Evolutionary conservation across 2,888 invertebrate genomes (phyloP), one percentile per base, ranked within the genome.

Genomic region (Pristionchus entomophagus): DNA sequence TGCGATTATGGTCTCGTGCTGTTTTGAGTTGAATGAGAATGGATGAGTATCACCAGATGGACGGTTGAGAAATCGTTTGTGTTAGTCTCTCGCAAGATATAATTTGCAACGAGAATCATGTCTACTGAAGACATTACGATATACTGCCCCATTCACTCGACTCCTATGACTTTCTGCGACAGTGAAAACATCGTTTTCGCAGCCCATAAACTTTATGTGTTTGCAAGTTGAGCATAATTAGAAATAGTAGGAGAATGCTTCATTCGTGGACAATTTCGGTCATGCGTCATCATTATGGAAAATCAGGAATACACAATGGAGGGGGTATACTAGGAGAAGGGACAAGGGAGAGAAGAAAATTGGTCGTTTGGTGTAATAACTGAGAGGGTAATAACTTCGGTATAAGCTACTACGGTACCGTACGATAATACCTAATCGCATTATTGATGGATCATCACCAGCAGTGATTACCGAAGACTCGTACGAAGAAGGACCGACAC

Each of bases 331-430:
- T 69, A 35, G 69, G 69, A 10, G 41, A n/a, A 38, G 38, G 38
- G 8, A 38, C 38, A n/a, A n/a, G n/a, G n/a, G n/a, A n/a, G 69
- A 69, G 69, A 69, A 38, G 38, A 5, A 17, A 69, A 38, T 69
- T 69, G 69, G 69, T 69, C 69, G 2, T 22, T 17, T 3, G 69
- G 69, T 38, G 38, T 38, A 35, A 35, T 69, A 38, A 38, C 8
- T 19, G 41, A 22, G n/a, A 38, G 38, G 19, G 69, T 35, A n/a
- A 38, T 38, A 69, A 38, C n/a, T 41, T 35, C 19, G 32, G 38
- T 69, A 69, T 69, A 69, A 69, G 17, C 38, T 69, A 69, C 69
- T 69, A 69, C 69, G 69, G 41, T 69, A 38, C 19, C 6, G 32
- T 69, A 69, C 69, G n/a, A 69, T 69, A 38, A 35, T n/a, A n/a